Evolutionary conservation across 1,140 invertebrate genomes (phyloP), one percentile per base, ranked within the genome.

Genomic region (Mizuhopecten yessoensis): DNA sequence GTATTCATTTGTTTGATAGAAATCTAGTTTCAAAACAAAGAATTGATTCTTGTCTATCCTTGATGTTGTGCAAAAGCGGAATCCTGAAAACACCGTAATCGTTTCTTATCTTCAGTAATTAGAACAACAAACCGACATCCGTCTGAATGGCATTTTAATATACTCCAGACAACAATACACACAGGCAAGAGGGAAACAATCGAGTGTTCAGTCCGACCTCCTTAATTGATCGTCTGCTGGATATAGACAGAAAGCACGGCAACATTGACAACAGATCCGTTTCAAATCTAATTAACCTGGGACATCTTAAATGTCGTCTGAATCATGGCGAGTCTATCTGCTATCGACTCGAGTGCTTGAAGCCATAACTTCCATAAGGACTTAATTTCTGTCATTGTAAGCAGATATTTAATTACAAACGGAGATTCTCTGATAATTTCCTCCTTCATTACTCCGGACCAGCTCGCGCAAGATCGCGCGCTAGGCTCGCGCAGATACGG

Each of bases 381-480:
- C 57, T n/a, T 75, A 75, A 75, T 75, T 75, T 75, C 57, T 75
- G n/a, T 75, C 57, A 75, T 75, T 75, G 57, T 75, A 75, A 75
- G 57, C 57, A 29, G 57, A 75, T 75, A 75, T 75, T 75, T 75
- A 75, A 75, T 75, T 75, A 75, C 57, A 75, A 75, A 75, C 57
- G 57, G 57, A 75, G 57, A 29, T 75, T 29, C n/a, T 29, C 57
- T n/a, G 57, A 75, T 75, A 75, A 75, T 29, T 75, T 29, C n/a
- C 57, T 29, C 23, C n/a, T 75, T 75, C 57, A 29, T 75, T 75
- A 75, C 57, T 5, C 57, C 17, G 57, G 57, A 75, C 57, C 57
- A 75, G 57, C 57, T 75, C 57, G 57, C 57, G 57, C 57, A 75
- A 75, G 57, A n/a, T 75, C 57, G 57, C 57, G 57, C 57, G 15